Conservation (phyloP, 2,113 vertebrate genomes). For the Noctilio leporinus region DNA sequence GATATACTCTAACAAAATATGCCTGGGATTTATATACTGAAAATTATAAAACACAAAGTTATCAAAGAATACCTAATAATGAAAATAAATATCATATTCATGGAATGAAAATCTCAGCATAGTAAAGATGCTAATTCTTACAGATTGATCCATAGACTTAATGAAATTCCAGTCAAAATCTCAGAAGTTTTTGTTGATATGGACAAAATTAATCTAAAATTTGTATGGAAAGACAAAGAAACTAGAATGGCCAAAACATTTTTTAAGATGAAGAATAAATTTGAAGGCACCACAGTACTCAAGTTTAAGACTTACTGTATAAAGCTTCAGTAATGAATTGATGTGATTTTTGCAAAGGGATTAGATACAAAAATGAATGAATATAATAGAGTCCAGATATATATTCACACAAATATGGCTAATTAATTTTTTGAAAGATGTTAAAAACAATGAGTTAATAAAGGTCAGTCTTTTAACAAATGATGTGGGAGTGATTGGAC, state of each 20-base stretch:
- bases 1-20: neutral
- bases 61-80: neutral
- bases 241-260: neutral
- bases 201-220: neutral
- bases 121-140: neutral
- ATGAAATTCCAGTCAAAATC: neutral
- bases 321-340: neutral
- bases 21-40: neutral
- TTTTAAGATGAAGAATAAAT: neutral
- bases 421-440: neutral
- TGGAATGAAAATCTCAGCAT: neutral
- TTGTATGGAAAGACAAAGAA: neutral
- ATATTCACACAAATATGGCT: neutral
- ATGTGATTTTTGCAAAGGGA: neutral
- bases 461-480: neutral
- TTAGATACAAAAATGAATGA: neutral
- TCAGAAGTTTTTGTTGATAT: neutral
- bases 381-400: neutral
- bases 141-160: neutral
- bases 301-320: neutral
- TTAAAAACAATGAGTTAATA: neutral
- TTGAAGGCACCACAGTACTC: neutral
- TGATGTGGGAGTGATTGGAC: neutral
- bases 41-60: neutral
- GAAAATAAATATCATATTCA: neutral